Conservation (phyloP, 2,797 vertebrate species). For the Danio choprae region DNA sequence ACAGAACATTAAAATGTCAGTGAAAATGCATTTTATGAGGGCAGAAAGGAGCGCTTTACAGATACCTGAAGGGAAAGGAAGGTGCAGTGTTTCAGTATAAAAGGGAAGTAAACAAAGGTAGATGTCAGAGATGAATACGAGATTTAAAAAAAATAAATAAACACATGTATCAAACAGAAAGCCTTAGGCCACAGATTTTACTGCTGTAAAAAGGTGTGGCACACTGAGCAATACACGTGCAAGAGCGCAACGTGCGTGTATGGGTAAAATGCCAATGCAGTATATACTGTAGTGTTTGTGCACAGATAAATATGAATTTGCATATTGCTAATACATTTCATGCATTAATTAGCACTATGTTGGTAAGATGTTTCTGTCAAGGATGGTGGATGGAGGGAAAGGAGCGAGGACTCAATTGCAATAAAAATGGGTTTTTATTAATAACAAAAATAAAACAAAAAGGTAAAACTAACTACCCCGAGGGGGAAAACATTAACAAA, state of each 20-base stretch:
- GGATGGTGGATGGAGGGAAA: no score
- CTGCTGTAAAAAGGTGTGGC: constrained; percentile 1
- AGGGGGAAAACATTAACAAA: no score
- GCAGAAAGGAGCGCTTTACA: constrained; percentile 25
- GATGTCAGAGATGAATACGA: neutral
- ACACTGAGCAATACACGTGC: constrained; percentile 10
- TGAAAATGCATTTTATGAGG: constrained; percentile 25
- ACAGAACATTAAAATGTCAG: constrained; percentile 46
- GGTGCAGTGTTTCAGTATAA: constrained; percentile 17
- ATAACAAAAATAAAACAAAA: no score
- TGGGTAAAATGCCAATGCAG: neutral
- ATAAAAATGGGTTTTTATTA: no score
- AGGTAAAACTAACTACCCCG: no score
- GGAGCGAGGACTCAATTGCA: no score
- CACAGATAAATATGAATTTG: no score
- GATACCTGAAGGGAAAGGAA: constrained; percentile 13
- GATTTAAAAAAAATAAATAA: constrained; percentile 47
- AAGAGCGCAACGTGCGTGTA: neutral
- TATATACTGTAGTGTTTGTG: no score
- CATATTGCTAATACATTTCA: no score
- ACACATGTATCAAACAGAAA: constrained; percentile 56
- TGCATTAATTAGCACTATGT: no score
- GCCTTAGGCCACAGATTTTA: neutral
- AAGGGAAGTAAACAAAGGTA: constrained; percentile 38
- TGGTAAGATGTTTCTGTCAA: no score